Evolutionary conservation across 1,140 invertebrate genomes (phyloP).

Genomic region (Drosophila orosa): DNA sequence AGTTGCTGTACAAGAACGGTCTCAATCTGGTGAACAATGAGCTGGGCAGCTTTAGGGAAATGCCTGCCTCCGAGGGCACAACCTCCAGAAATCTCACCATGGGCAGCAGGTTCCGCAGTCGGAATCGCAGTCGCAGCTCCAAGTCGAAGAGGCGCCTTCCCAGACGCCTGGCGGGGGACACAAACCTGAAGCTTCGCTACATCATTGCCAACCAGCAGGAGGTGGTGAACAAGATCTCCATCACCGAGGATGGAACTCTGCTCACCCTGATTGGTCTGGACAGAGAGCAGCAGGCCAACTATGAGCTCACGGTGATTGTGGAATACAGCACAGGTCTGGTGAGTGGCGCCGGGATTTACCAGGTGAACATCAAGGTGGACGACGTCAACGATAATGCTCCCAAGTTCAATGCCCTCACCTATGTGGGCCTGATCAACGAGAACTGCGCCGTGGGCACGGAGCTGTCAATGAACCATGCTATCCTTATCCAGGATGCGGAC

Average conservation of each 20-base stretch:
- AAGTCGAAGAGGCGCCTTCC: conserved; percentile 57
- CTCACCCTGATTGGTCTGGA: conserved; percentile 91
- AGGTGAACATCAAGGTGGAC: conserved; percentile 91
- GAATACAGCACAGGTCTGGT: conserved; percentile 88
- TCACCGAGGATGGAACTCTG: conserved; percentile 91
- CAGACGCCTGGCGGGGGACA: conserved; percentile 56
- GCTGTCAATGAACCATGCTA: conserved; percentile 88
- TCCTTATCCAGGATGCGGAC: conserved; percentile 91
- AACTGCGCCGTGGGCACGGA: conserved; percentile 90
- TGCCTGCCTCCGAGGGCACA: conserved; percentile 20
- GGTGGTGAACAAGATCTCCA: conserved; percentile 89
- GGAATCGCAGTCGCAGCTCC: conserved; percentile 58
- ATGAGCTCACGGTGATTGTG: conserved; percentile 91
- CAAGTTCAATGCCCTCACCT: conserved; percentile 88
- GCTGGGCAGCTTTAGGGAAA: conserved; percentile 63
- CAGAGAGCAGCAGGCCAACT: conserved; percentile 89
- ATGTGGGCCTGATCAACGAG: conserved; percentile 92
- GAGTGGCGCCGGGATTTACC: conserved; percentile 89
- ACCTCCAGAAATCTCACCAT: conserved; percentile 51
- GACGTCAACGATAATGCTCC: conserved; percentile 97
- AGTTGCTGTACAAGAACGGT: conserved; percentile 87
- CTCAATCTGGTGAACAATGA: conserved; percentile 77
- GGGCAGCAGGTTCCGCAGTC: conserved; percentile 68
- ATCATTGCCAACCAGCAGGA: conserved; percentile 92
- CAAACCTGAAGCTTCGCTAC: conserved; percentile 86